A percentile compares a stretch with the other conserved stretches of the same genome.
Evolutionary conservation across 2,113 vertebrate species (phyloP).

Genomic region (Morone chrysops): DNA sequence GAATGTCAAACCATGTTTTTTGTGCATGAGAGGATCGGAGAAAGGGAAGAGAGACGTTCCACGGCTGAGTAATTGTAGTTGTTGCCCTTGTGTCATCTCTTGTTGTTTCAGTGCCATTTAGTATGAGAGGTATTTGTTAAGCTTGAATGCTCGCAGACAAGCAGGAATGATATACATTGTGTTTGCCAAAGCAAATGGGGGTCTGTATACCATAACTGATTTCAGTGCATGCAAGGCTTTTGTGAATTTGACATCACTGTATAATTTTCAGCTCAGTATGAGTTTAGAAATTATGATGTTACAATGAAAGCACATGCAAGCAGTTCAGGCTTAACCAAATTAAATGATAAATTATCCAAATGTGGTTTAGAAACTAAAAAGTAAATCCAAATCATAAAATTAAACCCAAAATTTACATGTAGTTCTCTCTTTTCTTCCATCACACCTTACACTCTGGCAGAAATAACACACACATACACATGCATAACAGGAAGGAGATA

Average conservation of each 20-base stretch:
- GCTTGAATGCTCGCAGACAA: slow-evolving; percentile 66
- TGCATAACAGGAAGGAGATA: slow-evolving; percentile 5
- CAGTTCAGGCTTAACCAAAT: slow-evolving; percentile 29
- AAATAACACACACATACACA: slow-evolving; percentile 7
- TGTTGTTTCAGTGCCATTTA: slow-evolving; percentile 69
- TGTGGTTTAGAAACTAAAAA: slow-evolving; percentile 21
- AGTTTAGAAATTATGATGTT: slow-evolving; percentile 27
- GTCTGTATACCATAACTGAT: slow-evolving; percentile 27
- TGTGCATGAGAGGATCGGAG: slow-evolving; percentile 34
- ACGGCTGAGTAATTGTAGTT: slow-evolving; percentile 54
- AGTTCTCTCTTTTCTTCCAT: background rate
- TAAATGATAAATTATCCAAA: slow-evolving; percentile 38
- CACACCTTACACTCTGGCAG: slow-evolving; percentile 4
- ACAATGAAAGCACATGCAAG: slow-evolving; percentile 28
- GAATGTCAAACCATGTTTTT: slow-evolving; percentile 51
- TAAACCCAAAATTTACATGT: background rate
- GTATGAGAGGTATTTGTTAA: slow-evolving; percentile 61
- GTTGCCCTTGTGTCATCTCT: slow-evolving; percentile 62
- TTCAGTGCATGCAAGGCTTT: slow-evolving; percentile 24
- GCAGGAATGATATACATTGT: slow-evolving; percentile 60
- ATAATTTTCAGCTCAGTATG: slow-evolving; percentile 48
- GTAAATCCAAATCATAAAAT: slow-evolving; percentile 30
- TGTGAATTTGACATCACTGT: slow-evolving; percentile 51
- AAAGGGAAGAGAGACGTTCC: slow-evolving; percentile 53
- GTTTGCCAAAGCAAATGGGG: slow-evolving; percentile 47